Evolutionary conservation across 2,113 vertebrate species (phyloP).

Genomic region (Thymallus thymallus): DNA sequence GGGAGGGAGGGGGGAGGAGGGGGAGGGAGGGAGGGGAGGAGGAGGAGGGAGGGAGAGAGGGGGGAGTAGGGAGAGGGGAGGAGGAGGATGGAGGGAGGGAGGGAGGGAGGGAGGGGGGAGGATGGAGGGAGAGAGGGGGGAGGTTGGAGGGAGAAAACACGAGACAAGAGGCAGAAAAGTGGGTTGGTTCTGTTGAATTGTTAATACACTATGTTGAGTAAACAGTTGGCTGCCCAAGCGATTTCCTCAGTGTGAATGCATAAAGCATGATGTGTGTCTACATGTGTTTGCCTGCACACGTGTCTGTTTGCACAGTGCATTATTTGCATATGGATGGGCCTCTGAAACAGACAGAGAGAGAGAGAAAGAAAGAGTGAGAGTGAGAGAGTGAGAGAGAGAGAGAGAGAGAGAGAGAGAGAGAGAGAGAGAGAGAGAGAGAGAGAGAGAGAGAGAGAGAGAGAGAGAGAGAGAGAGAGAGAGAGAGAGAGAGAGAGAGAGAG

Average conservation of each 20-base stretch:
- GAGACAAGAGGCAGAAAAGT: not conserved
- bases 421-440: too few species aligned
- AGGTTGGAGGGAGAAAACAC: not conserved
- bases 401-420: too few species aligned
- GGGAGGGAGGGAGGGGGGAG: not conserved
- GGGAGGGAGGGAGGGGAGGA: not conserved
- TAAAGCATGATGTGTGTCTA: too few species aligned
- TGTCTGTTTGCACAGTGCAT: too few species aligned
- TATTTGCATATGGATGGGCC: too few species aligned
- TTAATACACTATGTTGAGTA: not conserved
- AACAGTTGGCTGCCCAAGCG: not conserved
- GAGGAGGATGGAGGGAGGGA: not conserved
- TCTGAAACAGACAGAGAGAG: not conserved
- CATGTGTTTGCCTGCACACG: too few species aligned
- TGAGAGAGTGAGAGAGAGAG: too few species aligned
- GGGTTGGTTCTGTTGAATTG: not conserved
- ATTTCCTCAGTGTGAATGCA: not conserved
- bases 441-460: not conserved
- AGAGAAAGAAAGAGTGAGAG: too few species aligned
- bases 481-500: not conserved
- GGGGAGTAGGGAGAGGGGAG: not conserved
- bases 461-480: slow-evolving; percentile 2
- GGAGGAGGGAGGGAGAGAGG: too few species aligned
- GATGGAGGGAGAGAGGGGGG: not conserved
- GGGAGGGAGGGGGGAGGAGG: not conserved